These are phyloP conservation scores for Odontothrips loti DNA, from an alignment of 2,888 invertebrate species.

Conservation along the genomic window DNA sequence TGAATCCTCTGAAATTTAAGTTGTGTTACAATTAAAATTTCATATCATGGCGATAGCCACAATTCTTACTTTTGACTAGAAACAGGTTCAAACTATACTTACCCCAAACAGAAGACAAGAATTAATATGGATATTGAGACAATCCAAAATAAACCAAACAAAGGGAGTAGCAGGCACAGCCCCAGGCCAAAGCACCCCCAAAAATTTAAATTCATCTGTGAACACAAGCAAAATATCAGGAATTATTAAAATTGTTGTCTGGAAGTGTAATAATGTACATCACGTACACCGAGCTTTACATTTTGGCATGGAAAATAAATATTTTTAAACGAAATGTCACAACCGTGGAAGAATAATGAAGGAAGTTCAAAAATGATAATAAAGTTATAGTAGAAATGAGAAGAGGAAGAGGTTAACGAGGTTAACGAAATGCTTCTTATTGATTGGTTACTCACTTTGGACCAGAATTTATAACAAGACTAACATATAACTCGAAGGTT, in stretches of 20 bases:
- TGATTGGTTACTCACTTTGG: background rate
- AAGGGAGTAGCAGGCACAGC: background rate
- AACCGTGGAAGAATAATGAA: background rate
- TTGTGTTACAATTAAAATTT: background rate
- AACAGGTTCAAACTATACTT: background rate
- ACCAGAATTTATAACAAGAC: background rate
- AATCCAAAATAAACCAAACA: background rate
- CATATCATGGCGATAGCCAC: too few species aligned
- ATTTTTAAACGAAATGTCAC: background rate
- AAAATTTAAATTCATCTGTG: constrained; percentile 2
- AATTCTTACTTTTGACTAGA: background rate
- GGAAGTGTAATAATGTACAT: too few species aligned
- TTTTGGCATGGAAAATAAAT: background rate
- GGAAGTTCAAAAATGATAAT: background rate
- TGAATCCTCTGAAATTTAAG: background rate
- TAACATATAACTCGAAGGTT: background rate
- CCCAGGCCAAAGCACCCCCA: constrained; percentile 2
- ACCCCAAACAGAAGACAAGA: constrained; percentile 1
- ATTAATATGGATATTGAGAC: background rate
- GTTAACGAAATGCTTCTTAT: background rate
- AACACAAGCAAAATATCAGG: background rate
- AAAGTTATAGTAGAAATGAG: background rate
- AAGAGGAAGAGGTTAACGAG: background rate
- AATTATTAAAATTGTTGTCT: too few species aligned
- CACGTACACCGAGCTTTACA: too few species aligned